phyloP scores from a whole-genome alignment of 2,113 vertebrate species.

The Morone chrysops region DNA sequence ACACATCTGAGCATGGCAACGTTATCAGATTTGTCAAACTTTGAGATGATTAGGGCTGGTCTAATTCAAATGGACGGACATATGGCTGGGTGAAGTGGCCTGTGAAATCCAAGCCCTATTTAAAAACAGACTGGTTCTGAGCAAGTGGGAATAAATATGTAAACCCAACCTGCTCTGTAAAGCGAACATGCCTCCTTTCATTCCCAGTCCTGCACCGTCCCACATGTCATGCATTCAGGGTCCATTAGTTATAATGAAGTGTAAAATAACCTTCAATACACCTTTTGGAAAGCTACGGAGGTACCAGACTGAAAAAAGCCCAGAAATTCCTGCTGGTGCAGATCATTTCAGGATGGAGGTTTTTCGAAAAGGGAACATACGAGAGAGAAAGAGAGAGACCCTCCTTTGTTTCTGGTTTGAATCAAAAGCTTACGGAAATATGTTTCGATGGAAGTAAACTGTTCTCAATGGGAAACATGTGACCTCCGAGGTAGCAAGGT shows the following conservation, averaged over 20 bases:
- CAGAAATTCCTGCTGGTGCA: slow-evolving; percentile 55
- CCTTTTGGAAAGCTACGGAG: slow-evolving; percentile 61
- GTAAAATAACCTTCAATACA: slow-evolving; percentile 78
- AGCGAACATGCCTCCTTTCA: slow-evolving; percentile 67
- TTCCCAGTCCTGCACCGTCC: slow-evolving; percentile 50
- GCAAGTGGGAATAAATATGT: slow-evolving; percentile 68
- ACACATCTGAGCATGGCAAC: slow-evolving; percentile 37
- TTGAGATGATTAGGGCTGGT: slow-evolving; percentile 66
- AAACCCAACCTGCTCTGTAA: slow-evolving; percentile 64
- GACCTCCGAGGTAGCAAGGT: slow-evolving; percentile 71
- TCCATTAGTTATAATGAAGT: slow-evolving; percentile 77
- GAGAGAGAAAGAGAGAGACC: slow-evolving; percentile 42
- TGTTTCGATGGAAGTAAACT: slow-evolving; percentile 82
- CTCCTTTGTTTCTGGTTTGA: slow-evolving; percentile 81
- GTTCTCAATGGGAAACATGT: slow-evolving; percentile 84
- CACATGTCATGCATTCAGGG: slow-evolving; percentile 74
- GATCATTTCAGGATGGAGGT: slow-evolving; percentile 75
- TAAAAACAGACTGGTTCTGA: slow-evolving; percentile 56
- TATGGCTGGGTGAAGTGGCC: slow-evolving; percentile 60
- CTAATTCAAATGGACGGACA: slow-evolving; percentile 70
- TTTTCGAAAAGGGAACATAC: slow-evolving; percentile 39
- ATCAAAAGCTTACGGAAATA: slow-evolving; percentile 85
- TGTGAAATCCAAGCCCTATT: slow-evolving; percentile 75
- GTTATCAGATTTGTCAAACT: slow-evolving; percentile 76
- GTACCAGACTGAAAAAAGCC: slow-evolving; percentile 22